Evolutionary conservation across 1,140 invertebrate genomes (phyloP), one percentile per base, ranked within the genome.

Genomic region (Caerostris darwini): DNA sequence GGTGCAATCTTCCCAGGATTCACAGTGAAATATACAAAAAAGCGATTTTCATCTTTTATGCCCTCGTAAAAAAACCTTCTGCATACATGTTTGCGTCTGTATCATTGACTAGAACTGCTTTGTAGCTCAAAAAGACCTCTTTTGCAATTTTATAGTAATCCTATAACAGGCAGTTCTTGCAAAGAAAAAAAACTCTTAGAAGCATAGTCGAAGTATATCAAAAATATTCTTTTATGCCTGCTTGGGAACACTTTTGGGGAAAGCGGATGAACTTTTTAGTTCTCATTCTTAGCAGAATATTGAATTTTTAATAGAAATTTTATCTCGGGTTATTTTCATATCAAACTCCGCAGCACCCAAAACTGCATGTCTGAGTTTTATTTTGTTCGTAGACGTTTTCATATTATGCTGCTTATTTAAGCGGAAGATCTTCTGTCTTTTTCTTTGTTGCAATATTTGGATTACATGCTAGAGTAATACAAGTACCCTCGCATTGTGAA

Each of bases 261-360:
- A 58, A 90, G 57, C 34, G 59, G 64, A 77, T 56, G 56, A 59
- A 34, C 69, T 64, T 77, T 50, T 77, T 77, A 53, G 71, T 34
- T 77, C 53, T 77, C 71, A 12, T 90, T 77, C 64, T 71, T 77
- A 90, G 69, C 19, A 50, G 88, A 90, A 90, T 77, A 69, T 90
- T 69, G 69, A 69, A 90, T 90, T 90, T 77, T 69, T 90, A 77
- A 90, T 90, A 90, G 67, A 90, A 90, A 19, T 90, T 90, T 90
- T 57, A 87, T 87, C 85, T 64, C n/a, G 50, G 59, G 59, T 64
- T 87, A 87, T 87, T 87, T 87, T 87, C 59, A 64, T 87, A 87
- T 53, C 71, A 77, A 50, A 77, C 71, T 53, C 71, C 34, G 10
- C 50, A 50, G 71, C 10, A 14, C 54, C n/a, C 56, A 19, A 58